phyloP scores from a whole-genome alignment of 2,888 invertebrate species.

The Cyclophora punctaria region DNA sequence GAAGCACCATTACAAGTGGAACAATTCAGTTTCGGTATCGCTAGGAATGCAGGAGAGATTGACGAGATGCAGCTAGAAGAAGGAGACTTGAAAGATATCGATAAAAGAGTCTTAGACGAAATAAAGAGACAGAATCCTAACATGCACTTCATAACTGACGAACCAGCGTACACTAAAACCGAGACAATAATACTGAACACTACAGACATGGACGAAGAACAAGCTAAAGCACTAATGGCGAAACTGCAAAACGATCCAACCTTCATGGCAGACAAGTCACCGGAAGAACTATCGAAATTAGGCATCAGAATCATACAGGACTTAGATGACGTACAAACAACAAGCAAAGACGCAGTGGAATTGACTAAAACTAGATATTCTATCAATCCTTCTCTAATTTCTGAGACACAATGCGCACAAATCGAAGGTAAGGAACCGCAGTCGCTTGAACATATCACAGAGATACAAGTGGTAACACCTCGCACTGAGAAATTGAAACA shows the following conservation, averaged over 20 bases:
- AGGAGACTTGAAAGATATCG: slow-evolving; percentile 59
- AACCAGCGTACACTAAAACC: slow-evolving; percentile 63
- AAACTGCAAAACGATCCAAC: slow-evolving; percentile 64
- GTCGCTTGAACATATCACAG: slow-evolving; percentile 77
- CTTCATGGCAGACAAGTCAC: slow-evolving; percentile 63
- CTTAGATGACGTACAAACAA: slow-evolving; percentile 53
- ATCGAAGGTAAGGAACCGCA: slow-evolving; percentile 34
- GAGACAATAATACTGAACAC: slow-evolving; percentile 74
- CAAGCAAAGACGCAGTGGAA: slow-evolving; percentile 44
- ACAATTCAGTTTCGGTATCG: slow-evolving; percentile 64
- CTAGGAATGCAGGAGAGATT: slow-evolving; percentile 51
- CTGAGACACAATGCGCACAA: slow-evolving; percentile 45
- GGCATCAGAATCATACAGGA: slow-evolving; percentile 61
- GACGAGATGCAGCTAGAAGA: slow-evolving; percentile 58
- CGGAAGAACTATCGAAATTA: slow-evolving; percentile 59
- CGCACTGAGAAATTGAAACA: slow-evolving; percentile 52
- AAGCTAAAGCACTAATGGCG: slow-evolving; percentile 62
- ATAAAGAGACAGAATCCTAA: slow-evolving; percentile 65
- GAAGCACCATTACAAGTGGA: slow-evolving; percentile 68
- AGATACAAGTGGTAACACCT: slow-evolving; percentile 81
- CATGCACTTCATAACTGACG: slow-evolving; percentile 62
- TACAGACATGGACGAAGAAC: slow-evolving; percentile 60
- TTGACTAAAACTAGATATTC: slow-evolving; percentile 62
- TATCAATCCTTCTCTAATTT: slow-evolving; percentile 56
- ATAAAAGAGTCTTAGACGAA: slow-evolving; percentile 56